Conservation (phyloP, 2,888 invertebrate genomes). For the Diloba caeruleocephala region DNA sequence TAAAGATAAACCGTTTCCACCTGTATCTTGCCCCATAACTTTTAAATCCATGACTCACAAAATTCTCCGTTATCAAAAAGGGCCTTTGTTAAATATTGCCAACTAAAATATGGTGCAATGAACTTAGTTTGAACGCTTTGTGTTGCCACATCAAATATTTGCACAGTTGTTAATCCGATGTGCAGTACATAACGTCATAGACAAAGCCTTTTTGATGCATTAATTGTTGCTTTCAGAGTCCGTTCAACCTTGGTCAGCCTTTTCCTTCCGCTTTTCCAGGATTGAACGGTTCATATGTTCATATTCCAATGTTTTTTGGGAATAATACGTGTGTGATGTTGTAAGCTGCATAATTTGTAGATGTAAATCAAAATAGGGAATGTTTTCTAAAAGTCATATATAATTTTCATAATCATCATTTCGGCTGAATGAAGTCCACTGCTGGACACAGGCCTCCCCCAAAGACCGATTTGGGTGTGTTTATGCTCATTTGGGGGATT, state of each 20-base stretch:
- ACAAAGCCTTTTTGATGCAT: conserved; percentile 47
- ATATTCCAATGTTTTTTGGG: no score
- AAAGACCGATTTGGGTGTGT: no score
- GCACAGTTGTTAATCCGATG: conserved; percentile 69
- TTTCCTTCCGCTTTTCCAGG: conserved; percentile 9
- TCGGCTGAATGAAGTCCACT: no score
- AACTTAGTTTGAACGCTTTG: conserved; percentile 59
- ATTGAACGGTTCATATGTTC: not conserved
- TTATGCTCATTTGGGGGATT: no score
- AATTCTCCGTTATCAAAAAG: conserved; percentile 75
- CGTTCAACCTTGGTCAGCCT: conserved; percentile 25
- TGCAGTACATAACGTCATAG: conserved; percentile 35
- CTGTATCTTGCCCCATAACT: conserved; percentile 26
- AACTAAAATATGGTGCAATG: conserved; percentile 70
- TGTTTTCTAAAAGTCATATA: no score
- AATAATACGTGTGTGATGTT: no score
- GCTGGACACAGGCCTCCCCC: no score
- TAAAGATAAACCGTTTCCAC: conserved; percentile 15
- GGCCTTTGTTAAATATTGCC: conserved; percentile 65
- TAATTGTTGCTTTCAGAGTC: conserved; percentile 35
- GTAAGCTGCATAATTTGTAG: no score
- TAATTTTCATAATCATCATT: no score
- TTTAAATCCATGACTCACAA: conserved; percentile 70
- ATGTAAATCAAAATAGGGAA: no score
- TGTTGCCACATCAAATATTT: conserved; percentile 69